Evolutionary conservation across 2,797 vertebrate genomes (phyloP), one percentile per base, ranked within the genome.

Genomic region (Eutrigla gurnardus): DNA sequence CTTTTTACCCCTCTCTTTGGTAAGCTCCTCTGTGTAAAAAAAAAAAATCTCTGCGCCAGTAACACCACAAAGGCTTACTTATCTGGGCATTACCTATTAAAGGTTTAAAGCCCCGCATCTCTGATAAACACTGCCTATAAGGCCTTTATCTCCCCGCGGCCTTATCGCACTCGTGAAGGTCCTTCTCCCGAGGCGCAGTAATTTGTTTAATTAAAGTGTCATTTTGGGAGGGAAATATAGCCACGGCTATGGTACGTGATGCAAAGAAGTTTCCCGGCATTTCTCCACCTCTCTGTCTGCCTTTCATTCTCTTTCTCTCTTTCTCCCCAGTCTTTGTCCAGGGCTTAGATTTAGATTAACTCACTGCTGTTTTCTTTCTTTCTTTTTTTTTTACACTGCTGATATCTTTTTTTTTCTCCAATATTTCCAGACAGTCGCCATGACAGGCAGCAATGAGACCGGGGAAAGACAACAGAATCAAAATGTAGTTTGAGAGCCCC

Each of bases 131-230:
- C 90, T 94, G 92, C 92, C 93, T 94, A 93, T 95, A 94, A 94
- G 91, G 92, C 90, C 90, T 93, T 94, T 93, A 94, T 93, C 94
- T 95, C 90, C 90, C 80, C 58, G 70, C 74, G 65, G 89, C 92
- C 92, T 95, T 95, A 95, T 95, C 94, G 36, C 84, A 39, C 90
- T 90, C 92, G 88, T 90, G 90, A 95, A 93, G 94, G 94, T 95
- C 94, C 93, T 92, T 94, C 89, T 93, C 90, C 88, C 77, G 68
- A 89, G 84, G 90, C 81, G 68, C 92, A 86, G 93, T 95, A 94
- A 95, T 95, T 95, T 95, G 90, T 94, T 95, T 95, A 95, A 96
- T 95, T 96, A 95, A 95, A 95, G 94, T 95, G 94, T 96, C 94
- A 95, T 95, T 95, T 95, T 87, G 78, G 82, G 83, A 86, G 91